Conservation (phyloP, 2,888 invertebrate species). For the Yponomeuta malinellus region DNA sequence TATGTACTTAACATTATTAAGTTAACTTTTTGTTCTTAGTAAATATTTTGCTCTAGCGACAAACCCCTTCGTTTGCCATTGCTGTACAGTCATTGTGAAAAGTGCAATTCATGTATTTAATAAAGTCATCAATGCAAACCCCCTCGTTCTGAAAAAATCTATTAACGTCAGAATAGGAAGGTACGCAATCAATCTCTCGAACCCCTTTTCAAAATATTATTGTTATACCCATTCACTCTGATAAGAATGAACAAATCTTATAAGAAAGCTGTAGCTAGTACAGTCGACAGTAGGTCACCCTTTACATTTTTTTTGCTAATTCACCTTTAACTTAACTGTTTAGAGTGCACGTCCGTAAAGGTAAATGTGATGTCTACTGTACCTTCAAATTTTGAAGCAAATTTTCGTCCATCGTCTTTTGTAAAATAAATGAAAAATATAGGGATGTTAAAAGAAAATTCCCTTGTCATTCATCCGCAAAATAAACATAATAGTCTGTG, state of each 20-base stretch:
- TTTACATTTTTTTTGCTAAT: neutral
- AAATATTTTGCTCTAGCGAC: neutral
- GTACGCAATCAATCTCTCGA: constrained; percentile 16
- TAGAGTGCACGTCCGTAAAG: too few relatives aligned
- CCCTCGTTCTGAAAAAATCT: constrained; percentile 49
- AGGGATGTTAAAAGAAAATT: neutral
- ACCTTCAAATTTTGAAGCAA: too few relatives aligned
- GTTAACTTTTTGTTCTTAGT: neutral
- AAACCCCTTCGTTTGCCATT: neutral
- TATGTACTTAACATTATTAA: neutral
- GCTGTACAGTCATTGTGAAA: constrained; percentile 49
- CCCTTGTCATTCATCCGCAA: neutral
- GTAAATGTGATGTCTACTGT: too few relatives aligned
- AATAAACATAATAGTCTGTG: neutral
- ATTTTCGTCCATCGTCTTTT: too few relatives aligned
- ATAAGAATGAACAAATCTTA: neutral
- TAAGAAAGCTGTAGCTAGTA: neutral
- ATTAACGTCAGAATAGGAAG: constrained; percentile 62
- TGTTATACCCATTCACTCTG: neutral
- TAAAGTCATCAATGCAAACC: constrained; percentile 54
- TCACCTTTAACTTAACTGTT: too few relatives aligned
- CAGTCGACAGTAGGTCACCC: neutral
- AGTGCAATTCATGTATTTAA: constrained; percentile 72
- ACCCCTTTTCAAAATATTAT: constrained; percentile 5
- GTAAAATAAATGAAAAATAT: too few relatives aligned